Conservation (phyloP, 2,888 invertebrate species). For the Cheilosia soror region DNA sequence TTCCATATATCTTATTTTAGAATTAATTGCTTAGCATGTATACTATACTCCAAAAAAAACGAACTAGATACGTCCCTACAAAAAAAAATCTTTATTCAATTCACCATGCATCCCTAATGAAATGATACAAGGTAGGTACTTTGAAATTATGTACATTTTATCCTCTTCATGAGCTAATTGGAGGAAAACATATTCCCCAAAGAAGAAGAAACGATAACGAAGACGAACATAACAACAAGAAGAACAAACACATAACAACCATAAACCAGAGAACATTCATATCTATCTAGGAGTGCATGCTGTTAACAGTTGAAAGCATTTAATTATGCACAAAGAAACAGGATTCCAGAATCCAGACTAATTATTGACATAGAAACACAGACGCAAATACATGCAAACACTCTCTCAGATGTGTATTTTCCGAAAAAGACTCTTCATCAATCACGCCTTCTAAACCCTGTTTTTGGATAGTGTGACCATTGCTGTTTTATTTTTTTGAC, state of each 20-base stretch:
- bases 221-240: conserved; percentile 6
- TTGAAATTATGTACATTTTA: neutral
- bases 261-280: conserved; percentile 48
- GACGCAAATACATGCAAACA: neutral
- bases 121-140: conserved; percentile 13
- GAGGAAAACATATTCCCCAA: conserved; percentile 33
- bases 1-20: no score
- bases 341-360: conserved; percentile 51
- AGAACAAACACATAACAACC: conserved; percentile 6
- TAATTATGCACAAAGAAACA: conserved; percentile 68
- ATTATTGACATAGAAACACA: conserved; percentile 48
- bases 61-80: no score
- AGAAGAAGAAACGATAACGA: conserved; percentile 15
- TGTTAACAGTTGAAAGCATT: conserved; percentile 68
- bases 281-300: conserved; percentile 31
- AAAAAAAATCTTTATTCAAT: no score
- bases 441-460: neutral
- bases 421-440: neutral
- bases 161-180: conserved; percentile 33
- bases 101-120: conserved; percentile 1
- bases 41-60: no score
- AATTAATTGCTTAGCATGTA: no score
- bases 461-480: conserved; percentile 5
- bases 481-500: neutral
- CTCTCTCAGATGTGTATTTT: neutral